Percentiles rank a stretch among this genome's conserved stretches.
These are phyloP conservation scores for Pachydiplax longipennis DNA, from an alignment of 2,888 invertebrate species.

Conservation along the genomic window DNA sequence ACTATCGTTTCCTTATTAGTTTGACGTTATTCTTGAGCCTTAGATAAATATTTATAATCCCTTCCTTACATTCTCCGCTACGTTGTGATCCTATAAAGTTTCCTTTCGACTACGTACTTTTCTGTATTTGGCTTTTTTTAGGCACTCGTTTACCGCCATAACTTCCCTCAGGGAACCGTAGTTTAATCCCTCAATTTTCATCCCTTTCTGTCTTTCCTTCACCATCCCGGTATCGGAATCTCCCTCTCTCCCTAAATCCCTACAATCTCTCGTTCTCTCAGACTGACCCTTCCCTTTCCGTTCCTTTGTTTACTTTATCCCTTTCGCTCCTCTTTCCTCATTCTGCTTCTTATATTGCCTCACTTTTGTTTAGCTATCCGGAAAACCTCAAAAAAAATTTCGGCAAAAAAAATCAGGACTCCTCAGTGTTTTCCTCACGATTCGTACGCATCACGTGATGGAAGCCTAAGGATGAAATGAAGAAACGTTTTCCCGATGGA, in stretches of 20 bases:
- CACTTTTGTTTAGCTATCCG: background rate
- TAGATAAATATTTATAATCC: no score
- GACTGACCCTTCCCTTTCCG: background rate
- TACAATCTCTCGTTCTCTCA: background rate
- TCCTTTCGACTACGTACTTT: no score
- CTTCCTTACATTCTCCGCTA: no score
- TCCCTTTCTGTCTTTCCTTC: background rate
- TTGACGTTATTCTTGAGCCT: no score
- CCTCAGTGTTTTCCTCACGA: no score
- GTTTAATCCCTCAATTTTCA: background rate
- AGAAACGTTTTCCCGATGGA: no score
- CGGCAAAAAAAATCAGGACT: no score
- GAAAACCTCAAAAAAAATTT: background rate
- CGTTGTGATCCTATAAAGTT: no score
- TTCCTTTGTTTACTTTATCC: background rate
- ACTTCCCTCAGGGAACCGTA: background rate
- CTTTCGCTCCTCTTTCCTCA: background rate
- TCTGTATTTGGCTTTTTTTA: no score
- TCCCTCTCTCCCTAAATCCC: background rate
- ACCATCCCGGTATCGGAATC: background rate
- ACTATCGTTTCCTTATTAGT: no score
- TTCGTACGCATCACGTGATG: no score
- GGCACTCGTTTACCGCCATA: background rate
- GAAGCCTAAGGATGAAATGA: no score
- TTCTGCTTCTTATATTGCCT: background rate